Evolutionary conservation across 2,888 invertebrate genomes (phyloP).

Genomic region (Tiliacea aurago): DNA sequence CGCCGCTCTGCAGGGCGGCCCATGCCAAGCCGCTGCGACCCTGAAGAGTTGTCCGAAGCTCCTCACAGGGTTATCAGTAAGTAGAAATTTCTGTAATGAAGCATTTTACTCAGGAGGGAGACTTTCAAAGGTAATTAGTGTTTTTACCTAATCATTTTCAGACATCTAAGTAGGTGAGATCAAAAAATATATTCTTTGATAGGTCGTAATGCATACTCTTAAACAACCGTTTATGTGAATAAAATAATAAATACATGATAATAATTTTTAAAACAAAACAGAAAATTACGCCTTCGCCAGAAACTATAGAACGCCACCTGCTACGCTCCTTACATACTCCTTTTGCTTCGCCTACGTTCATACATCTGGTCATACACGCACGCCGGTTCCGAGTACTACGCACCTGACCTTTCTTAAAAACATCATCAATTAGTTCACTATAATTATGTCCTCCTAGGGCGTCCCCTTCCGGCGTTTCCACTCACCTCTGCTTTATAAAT

Average conservation of each 20-base stretch:
- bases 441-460: no score
- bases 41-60: slow-evolving; percentile 85
- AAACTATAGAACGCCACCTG: no score
- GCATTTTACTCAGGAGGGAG: not conserved
- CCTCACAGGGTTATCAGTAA: slow-evolving; percentile 81
- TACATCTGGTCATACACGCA: no score
- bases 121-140: slow-evolving; percentile 30
- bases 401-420: no score
- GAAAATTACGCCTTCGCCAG: no score
- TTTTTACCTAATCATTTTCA: slow-evolving; percentile 35
- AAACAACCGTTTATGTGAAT: not conserved
- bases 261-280: not conserved
- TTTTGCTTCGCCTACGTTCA: no score
- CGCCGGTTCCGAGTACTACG: no score
- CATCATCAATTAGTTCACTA: no score
- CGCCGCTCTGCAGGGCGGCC: slow-evolving; percentile 83
- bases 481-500: no score
- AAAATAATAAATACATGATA: not conserved
- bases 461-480: no score
- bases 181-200: not conserved
- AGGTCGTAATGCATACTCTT: not conserved
- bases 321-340: no score
- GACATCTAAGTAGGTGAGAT: slow-evolving; percentile 17
- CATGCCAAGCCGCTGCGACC: slow-evolving; percentile 82
- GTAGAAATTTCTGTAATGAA: slow-evolving; percentile 49